Base-by-base conservation (phyloP, 2,888 invertebrate species). In the Stramonita haemastoma region DNA sequence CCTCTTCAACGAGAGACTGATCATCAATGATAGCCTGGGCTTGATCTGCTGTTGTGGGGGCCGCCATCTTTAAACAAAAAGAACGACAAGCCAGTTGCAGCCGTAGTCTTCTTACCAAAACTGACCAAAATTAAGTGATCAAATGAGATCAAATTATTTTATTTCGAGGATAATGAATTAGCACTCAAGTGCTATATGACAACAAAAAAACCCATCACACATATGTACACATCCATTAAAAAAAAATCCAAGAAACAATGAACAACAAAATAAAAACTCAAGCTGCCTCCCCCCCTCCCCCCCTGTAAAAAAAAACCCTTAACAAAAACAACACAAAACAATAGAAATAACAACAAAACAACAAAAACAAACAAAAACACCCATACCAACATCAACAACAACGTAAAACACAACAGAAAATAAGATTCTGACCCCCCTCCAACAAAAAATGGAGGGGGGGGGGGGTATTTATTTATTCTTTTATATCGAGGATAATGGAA, bases 1-100 rank as follows among this genome's bases (percentile, higher is more conserved):
- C 95, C 91, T 95, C 95, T 92, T 95, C 95, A 8, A 93, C 95
- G 13, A 94, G 91, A n/a, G 94, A 91, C 89, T 93, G 92, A 85
- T 95, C 95, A 36, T 94, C 94, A 56, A 95, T 91, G 70, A 95
- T 92, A 89, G 93, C 91, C 26, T 92, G 90, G 5, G 95, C 95
- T 87, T 93, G 91, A 73, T 93, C 92, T 57, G 91, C 92, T 89
- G 95, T 94, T 88, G 94, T 91, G 36, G 93, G 77, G 60, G 93
- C 91, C 91, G 94, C 94, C 94, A 94, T 94, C 90, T 93, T 91
- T 91, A 93, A 93, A 93, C 94, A 93, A 91, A 91, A 70, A 29
- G 46, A 66, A 29, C 86, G 86, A 11, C 29, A 26, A 60, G 22
- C 13, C 0, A 22, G 32, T 34, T 8, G 26, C 36, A 36, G n/a